Evolutionary conservation across 2,113 vertebrate species (phyloP).

Genomic region (Hepsetus odoe): DNA sequence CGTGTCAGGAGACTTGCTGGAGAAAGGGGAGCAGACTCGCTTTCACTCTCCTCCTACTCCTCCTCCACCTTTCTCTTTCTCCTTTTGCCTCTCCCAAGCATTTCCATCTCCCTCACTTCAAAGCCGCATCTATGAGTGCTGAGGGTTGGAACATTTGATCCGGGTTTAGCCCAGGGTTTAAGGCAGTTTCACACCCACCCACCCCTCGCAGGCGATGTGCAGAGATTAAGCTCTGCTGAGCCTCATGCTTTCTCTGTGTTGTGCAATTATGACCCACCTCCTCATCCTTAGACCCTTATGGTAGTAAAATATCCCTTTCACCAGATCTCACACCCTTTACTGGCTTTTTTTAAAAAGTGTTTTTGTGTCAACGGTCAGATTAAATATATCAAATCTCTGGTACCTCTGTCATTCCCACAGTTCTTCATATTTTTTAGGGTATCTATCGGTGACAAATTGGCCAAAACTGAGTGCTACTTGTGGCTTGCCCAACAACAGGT

Average conservation of each 20-base stretch:
- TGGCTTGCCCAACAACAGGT: too few species aligned
- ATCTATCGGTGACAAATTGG: too few species aligned
- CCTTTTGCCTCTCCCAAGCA: not conserved
- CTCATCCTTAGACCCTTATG: not conserved
- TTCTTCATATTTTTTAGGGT: too few species aligned
- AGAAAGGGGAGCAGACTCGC: not conserved
- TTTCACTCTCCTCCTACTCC: not conserved
- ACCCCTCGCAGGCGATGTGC: not conserved
- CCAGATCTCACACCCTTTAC: not conserved
- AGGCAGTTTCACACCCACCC: not conserved
- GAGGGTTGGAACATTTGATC: conserved; percentile 20
- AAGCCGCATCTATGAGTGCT: conserved; percentile 5
- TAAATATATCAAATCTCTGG: too few species aligned
- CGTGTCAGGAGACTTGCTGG: not conserved
- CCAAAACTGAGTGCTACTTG: too few species aligned
- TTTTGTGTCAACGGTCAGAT: not conserved
- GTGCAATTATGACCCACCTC: not conserved
- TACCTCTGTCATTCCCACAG: too few species aligned
- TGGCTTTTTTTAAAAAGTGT: not conserved
- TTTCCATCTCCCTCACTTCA: conserved; percentile 16
- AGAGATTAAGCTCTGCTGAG: conserved; percentile 27
- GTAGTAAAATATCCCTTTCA: not conserved
- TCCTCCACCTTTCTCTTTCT: not conserved
- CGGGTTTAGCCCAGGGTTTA: conserved; percentile 24
- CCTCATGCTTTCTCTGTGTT: not conserved